phyloP scores from a whole-genome alignment of 1,140 invertebrate species.

The Patella vulgata region DNA sequence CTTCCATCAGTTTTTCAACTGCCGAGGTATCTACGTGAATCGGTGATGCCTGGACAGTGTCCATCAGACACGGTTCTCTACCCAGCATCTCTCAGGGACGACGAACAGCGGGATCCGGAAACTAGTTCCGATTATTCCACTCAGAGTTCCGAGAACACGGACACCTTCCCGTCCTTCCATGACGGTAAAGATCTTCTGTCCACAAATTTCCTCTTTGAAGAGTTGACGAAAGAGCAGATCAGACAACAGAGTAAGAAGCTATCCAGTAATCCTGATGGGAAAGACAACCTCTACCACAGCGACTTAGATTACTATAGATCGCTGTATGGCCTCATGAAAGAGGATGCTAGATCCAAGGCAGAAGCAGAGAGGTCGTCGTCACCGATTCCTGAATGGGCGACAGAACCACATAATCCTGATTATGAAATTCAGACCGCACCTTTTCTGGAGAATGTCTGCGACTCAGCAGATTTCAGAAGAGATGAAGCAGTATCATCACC shows the following conservation, averaged over 20 bases:
- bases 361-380: background rate
- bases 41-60: background rate
- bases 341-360: conserved; percentile 4
- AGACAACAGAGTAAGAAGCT: conserved; percentile 16
- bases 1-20: too few relatives aligned
- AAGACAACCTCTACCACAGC: conserved; percentile 29
- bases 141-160: background rate
- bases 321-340: conserved; percentile 31
- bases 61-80: conserved; percentile 12
- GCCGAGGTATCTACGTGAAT: too few relatives aligned
- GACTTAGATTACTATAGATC: conserved; percentile 48
- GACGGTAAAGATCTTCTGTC: conserved; percentile 9
- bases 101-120: conserved; percentile 3
- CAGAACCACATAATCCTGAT: too few relatives aligned
- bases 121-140: background rate
- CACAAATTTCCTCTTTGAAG: background rate
- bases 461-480: too few relatives aligned
- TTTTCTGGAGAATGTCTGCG: too few relatives aligned
- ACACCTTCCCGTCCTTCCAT: conserved; percentile 31
- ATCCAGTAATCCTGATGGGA: conserved; percentile 9
- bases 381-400: too few relatives aligned
- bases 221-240: conserved; percentile 18
- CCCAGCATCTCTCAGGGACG: conserved; percentile 12
- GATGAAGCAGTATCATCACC: too few relatives aligned
- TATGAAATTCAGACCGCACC: too few relatives aligned